phyloP scores from a whole-genome alignment of 2,888 invertebrate genomes.

The Netelia fuscicornis region DNA sequence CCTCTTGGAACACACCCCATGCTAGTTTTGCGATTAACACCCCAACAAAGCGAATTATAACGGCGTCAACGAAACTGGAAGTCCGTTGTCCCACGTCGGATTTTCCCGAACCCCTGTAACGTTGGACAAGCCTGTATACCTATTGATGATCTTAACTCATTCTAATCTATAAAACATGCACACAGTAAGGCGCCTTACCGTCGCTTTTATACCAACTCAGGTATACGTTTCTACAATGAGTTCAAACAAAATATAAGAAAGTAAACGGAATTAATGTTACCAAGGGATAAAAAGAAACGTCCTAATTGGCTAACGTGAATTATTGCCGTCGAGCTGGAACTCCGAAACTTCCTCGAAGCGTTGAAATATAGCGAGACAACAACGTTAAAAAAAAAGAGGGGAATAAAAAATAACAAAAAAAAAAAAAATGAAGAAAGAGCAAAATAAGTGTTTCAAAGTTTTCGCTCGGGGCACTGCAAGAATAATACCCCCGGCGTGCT shows the following conservation, averaged over 20 bases:
- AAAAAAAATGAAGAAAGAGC: background rate
- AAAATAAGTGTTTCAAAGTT: background rate
- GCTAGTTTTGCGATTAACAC: conserved; percentile 47
- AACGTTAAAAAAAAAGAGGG: too few species aligned
- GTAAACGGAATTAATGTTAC: too few species aligned
- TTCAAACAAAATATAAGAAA: too few species aligned
- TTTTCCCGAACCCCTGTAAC: conserved; percentile 13
- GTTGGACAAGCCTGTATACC: background rate
- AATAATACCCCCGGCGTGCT: background rate
- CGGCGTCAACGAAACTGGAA: conserved; percentile 25
- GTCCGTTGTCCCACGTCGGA: background rate
- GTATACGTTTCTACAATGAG: too few species aligned
- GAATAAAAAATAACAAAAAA: too few species aligned
- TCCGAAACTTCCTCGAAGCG: background rate
- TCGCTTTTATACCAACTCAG: too few species aligned
- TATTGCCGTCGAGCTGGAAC: background rate
- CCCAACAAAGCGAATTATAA: conserved; percentile 39
- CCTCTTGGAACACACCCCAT: conserved; percentile 18
- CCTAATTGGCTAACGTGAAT: background rate
- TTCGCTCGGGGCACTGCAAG: background rate
- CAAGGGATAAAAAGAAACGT: too few species aligned
- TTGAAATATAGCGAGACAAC: background rate
- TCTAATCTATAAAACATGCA: background rate
- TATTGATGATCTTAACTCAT: background rate
- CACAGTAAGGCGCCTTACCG: too few species aligned